Evolutionary conservation across 2,113 vertebrate species (phyloP).

Genomic region (Chaenocephalus aceratus): DNA sequence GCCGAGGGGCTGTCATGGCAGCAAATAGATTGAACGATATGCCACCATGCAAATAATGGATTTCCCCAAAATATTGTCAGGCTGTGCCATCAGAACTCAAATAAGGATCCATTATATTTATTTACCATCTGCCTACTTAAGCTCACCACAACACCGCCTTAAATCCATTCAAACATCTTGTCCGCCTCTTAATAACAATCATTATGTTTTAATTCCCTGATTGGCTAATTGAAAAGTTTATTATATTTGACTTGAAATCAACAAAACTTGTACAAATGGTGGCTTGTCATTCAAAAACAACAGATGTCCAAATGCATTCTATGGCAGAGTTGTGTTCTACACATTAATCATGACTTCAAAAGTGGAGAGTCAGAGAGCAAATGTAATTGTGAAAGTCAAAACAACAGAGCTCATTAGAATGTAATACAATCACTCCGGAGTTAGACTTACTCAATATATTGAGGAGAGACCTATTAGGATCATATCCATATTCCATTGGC

Average conservation of each 20-base stretch:
- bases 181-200: not conserved
- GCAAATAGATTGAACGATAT: not conserved
- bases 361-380: not conserved
- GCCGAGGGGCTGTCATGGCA: not conserved
- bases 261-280: not conserved
- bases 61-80: no score
- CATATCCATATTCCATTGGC: slow-evolving; percentile 54
- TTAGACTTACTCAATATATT: slow-evolving; percentile 18
- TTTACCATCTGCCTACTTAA: not conserved
- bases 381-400: not conserved
- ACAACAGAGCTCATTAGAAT: slow-evolving; percentile 20
- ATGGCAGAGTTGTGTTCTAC: not conserved
- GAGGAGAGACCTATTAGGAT: slow-evolving; percentile 58
- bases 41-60: no score
- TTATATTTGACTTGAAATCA: not conserved
- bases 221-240: not conserved
- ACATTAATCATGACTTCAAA: slow-evolving; percentile 1
- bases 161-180: not conserved
- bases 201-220: not conserved
- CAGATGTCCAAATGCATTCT: not conserved
- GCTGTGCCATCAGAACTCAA: not conserved
- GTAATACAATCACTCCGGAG: slow-evolving; percentile 28
- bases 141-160: not conserved
- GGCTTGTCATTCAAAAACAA: not conserved
- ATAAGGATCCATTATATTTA: not conserved